Evolutionary conservation across 1,140 invertebrate species (phyloP), one percentile per base, ranked within the genome.

Genomic region (Pseudomyrmex sp.): DNA sequence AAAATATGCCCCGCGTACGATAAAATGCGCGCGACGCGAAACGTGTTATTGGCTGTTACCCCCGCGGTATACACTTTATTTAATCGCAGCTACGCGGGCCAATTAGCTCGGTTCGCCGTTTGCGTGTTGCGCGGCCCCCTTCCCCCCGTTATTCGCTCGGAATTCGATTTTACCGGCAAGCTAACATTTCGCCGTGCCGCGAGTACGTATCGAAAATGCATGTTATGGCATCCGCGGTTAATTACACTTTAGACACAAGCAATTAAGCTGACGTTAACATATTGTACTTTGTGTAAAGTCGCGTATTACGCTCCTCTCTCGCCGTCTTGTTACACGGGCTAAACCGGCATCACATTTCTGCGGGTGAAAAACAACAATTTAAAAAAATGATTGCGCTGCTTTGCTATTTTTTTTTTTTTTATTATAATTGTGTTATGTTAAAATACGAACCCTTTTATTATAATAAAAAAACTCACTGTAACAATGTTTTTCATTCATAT

Each of bases 61-160:
- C 35, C 35, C 69, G 26, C 70, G 75, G 74, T 85, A 62, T 73
- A 72, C 62, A 50, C 62, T 68, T 72, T 87, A 73, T 88, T 88
- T 87, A 88, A 88, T 88, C 86, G 85, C 35, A 73, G 72, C 10
- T 65, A 84, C 75, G 75, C 52, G 69, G 35, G 70, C 59, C 83
- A 85, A 85, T 88, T 87, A 75, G 83, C 82, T 85, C 61, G 35
- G 50, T 35, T 66, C 73, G 58, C 52, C 52, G 58, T 84, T 68
- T 44, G 62, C 59, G 59, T 72, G 73, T 58, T 76, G 58, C 65
- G 7, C 35, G 35, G 35, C 0, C 35, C 35, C 35, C 35, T 35
- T 35, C 12, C 52, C 73, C 73, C 15, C 58, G 48, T 52, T 54
- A 48, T 74, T 18, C 66, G 59, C 66, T 20, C 48, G 68, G 58